Conservation (phyloP, 2,797 vertebrate genomes). For the Thalassophryne amazonica region DNA sequence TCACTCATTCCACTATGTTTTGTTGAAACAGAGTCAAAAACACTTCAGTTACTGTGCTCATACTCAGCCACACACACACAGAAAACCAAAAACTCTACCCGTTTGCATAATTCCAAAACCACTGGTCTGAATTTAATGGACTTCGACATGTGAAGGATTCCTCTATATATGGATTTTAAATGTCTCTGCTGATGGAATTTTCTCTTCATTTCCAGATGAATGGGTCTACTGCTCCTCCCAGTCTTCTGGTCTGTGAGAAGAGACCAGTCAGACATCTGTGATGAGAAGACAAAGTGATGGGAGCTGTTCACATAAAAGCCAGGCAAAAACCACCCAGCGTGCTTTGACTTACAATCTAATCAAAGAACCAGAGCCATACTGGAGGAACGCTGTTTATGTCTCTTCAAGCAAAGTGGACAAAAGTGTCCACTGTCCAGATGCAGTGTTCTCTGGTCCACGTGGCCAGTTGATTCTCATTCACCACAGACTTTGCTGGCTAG, state of each 20-base stretch:
- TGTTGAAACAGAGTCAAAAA: too few relatives aligned
- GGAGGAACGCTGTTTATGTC: slow-evolving; percentile 20
- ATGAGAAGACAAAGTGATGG: not conserved
- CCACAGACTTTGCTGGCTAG: slow-evolving; percentile 43
- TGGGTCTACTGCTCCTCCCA: slow-evolving; percentile 80
- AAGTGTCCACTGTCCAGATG: slow-evolving; percentile 9
- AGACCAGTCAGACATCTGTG: not conserved
- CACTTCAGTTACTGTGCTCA: too few relatives aligned
- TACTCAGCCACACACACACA: too few relatives aligned
- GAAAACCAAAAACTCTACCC: too few relatives aligned
- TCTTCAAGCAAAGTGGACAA: slow-evolving; percentile 17
- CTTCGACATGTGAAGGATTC: too few relatives aligned
- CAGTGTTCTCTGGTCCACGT: slow-evolving; percentile 10
- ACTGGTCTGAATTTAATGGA: too few relatives aligned
- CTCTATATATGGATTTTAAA: too few relatives aligned
- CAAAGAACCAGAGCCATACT: not conserved
- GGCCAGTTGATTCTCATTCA: not conserved
- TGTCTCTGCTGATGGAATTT: too few relatives aligned
- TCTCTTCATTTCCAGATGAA: slow-evolving; percentile 79
- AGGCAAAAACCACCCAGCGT: too few relatives aligned
- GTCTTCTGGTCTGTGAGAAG: slow-evolving; percentile 84
- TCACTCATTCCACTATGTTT: too few relatives aligned
- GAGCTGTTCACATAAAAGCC: not conserved
- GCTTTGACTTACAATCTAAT: slow-evolving; percentile 21
- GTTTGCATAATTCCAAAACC: too few relatives aligned